Evolutionary conservation across 2,888 invertebrate species (phyloP).

Genomic region (Nomada ruficornis): DNA sequence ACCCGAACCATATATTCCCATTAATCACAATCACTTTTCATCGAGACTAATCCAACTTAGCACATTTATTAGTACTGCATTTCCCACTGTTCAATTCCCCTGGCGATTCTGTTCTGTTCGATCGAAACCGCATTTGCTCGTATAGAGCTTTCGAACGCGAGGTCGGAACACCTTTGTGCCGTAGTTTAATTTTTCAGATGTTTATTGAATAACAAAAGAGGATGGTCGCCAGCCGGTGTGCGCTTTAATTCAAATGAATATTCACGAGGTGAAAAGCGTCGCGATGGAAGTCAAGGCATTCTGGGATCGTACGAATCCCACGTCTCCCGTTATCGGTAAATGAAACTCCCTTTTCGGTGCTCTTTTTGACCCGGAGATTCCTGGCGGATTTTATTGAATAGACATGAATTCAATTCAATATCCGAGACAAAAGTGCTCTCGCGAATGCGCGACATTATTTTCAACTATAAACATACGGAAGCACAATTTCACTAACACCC

Average conservation of each 20-base stretch:
- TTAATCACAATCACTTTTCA: not conserved
- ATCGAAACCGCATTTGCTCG: not conserved
- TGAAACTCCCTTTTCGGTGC: slow-evolving; percentile 15
- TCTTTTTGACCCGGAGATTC: slow-evolving; percentile 6
- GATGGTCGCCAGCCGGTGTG: not conserved
- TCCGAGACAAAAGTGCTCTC: slow-evolving; percentile 2
- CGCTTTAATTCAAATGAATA: slow-evolving; percentile 38
- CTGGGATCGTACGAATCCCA: slow-evolving; percentile 23
- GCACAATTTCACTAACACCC: slow-evolving; percentile 25
- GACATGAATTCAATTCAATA: slow-evolving; percentile 11
- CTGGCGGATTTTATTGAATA: not conserved
- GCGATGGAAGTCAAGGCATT: not conserved
- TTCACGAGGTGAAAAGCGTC: slow-evolving; percentile 28
- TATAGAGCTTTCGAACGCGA: not conserved
- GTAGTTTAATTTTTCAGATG: not conserved
- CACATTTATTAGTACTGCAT: not conserved
- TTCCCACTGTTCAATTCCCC: not conserved
- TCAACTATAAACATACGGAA: slow-evolving; percentile 10
- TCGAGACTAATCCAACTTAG: not conserved
- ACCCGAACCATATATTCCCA: not conserved
- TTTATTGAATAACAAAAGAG: slow-evolving; percentile 24
- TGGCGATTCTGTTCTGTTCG: not conserved
- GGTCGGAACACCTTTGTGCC: not conserved
- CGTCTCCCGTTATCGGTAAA: slow-evolving; percentile 25
- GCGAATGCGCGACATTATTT: not conserved